phyloP scores from a whole-genome alignment of 2,888 invertebrate species.

The Agriopis marginaria region DNA sequence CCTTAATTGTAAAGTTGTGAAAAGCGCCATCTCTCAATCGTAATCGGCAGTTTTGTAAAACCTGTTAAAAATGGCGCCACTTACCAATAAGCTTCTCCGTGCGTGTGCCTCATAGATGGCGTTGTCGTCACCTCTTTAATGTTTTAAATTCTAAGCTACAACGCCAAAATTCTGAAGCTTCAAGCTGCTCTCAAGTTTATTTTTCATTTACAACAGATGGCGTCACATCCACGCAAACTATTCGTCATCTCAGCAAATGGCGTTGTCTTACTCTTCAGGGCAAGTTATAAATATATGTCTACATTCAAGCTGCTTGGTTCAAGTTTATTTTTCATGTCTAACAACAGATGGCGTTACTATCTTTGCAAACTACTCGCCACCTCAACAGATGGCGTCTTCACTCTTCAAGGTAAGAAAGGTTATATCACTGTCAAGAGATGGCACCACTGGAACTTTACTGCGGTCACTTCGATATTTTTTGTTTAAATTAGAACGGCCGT shows the following conservation, averaged over 20 bases:
- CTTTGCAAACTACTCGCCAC: neutral
- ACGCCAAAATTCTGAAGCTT: too few species aligned
- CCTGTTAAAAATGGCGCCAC: slow-evolving; percentile 4
- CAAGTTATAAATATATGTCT: too few species aligned
- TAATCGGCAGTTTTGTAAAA: neutral
- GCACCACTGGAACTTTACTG: too few species aligned
- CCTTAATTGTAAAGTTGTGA: slow-evolving; percentile 9
- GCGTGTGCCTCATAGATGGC: slow-evolving; percentile 3
- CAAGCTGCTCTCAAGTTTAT: neutral
- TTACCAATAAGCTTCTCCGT: neutral
- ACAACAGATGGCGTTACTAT: slow-evolving; percentile 7
- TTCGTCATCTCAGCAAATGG: slow-evolving; percentile 1
- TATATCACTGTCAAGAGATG: too few species aligned
- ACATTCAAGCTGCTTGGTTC: neutral
- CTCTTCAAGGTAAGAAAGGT: too few species aligned
- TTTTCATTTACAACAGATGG: slow-evolving; percentile 3
- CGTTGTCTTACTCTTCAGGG: neutral
- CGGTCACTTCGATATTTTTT: too few species aligned
- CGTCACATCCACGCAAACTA: neutral
- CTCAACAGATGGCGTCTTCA: slow-evolving; percentile 1
- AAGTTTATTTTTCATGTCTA: neutral
- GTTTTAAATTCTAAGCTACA: too few species aligned
- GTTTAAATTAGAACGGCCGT: too few species aligned
- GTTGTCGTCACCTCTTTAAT: neutral
- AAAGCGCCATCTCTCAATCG: slow-evolving; percentile 48